A percentile compares a stretch with the other conserved stretches of the same genome.
Conservation (phyloP, 2,888 invertebrate genomes). For the Apeira syringaria region DNA sequence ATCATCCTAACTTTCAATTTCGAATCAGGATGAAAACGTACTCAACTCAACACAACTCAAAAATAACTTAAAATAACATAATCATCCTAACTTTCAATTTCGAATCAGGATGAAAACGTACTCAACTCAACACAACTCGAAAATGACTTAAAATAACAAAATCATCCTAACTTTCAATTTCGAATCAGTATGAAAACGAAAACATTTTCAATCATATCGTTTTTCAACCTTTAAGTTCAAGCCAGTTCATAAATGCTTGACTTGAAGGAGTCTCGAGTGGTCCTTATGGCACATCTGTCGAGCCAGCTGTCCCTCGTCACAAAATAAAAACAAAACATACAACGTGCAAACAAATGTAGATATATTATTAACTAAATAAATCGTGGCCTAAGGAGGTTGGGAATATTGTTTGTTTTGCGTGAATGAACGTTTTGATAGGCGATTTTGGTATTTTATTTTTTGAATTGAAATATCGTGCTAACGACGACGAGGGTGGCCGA, state of each 20-base stretch:
- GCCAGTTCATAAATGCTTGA: conserved; percentile 31
- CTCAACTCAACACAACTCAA: no score
- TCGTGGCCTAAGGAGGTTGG: conserved; percentile 22
- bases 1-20: no score
- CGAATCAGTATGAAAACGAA: conserved; percentile 7
- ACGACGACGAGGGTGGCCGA: conserved; percentile 4
- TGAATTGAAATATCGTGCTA: background rate
- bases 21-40: no score
- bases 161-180: conserved; percentile 12
- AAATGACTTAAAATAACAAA: no score
- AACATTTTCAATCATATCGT: conserved; percentile 16
- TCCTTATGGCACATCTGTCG: conserved; percentile 32
- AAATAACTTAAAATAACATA: no score
- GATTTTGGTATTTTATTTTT: conserved; percentile 10
- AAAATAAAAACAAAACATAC: conserved; percentile 19
- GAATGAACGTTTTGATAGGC: conserved; percentile 25
- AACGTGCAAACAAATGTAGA: conserved; percentile 16
- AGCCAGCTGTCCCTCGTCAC: conserved; percentile 33
- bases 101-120: no score
- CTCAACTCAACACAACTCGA: no score
- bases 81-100: no score
- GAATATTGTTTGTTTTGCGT: conserved; percentile 29
- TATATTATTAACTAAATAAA: conserved; percentile 24
- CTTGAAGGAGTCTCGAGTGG: conserved; percentile 35
- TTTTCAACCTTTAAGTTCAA: conserved; percentile 15